Conservation (phyloP, 2,113 vertebrate genomes). For the Ammodytes dubius region DNA sequence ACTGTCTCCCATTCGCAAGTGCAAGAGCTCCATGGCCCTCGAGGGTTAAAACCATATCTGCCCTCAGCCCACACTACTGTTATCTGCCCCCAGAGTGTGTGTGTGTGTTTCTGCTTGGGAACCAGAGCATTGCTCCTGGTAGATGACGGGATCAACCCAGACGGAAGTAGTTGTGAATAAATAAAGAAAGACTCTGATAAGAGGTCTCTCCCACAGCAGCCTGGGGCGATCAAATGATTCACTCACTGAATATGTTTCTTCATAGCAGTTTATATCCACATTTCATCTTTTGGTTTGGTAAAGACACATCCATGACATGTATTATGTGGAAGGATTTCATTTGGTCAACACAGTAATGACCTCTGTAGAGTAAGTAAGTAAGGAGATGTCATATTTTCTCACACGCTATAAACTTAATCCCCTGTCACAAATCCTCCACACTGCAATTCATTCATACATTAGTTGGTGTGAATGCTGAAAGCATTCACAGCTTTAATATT, state of each 20-base stretch:
- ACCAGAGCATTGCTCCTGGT: constrained; percentile 13
- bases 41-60: constrained; percentile 53
- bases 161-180: constrained; percentile 31
- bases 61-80: constrained; percentile 9
- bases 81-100: constrained; percentile 50
- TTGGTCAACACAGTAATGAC: too few relatives aligned
- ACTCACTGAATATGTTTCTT: background rate
- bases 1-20: constrained; percentile 15
- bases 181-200: constrained; percentile 10
- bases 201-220: background rate
- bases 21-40: constrained; percentile 20
- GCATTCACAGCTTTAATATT: too few relatives aligned
- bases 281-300: background rate
- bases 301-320: too few relatives aligned
- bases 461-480: too few relatives aligned
- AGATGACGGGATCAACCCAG: constrained; percentile 26
- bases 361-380: too few relatives aligned
- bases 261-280: background rate
- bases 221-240: constrained; percentile 6
- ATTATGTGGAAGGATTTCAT: too few relatives aligned
- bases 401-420: too few relatives aligned
- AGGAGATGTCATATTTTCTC: too few relatives aligned
- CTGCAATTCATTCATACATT: too few relatives aligned
- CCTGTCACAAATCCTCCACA: too few relatives aligned
- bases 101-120: constrained; percentile 51